phyloP scores from a whole-genome alignment of 64 coral and sea anemone genomes.

The Montipora efflorescens region DNA sequence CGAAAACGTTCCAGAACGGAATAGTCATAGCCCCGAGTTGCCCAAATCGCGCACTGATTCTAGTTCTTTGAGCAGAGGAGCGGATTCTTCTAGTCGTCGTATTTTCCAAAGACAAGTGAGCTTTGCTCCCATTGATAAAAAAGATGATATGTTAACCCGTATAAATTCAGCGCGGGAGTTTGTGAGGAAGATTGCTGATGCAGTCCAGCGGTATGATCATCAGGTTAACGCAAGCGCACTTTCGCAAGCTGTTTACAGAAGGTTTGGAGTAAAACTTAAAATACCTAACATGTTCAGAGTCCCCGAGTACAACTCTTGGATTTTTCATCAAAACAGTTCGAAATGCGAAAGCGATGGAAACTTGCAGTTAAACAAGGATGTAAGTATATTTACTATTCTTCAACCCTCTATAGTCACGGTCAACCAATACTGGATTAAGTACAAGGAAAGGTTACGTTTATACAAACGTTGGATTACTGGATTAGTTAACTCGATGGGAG shows the following conservation, averaged over 20 bases:
- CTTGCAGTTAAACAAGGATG: constrained; percentile 67
- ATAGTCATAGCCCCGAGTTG: not conserved
- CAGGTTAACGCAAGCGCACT: constrained; percentile 32
- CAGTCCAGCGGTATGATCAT: constrained; percentile 47
- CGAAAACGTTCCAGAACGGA: not conserved
- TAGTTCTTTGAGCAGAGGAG: not conserved
- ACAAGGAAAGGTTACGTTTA: no score
- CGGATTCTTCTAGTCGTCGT: not conserved
- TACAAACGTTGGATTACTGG: no score
- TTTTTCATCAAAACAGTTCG: constrained; percentile 88
- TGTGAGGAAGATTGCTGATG: constrained; percentile 56
- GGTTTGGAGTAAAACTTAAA: constrained; percentile 61
- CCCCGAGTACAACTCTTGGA: constrained; percentile 60
- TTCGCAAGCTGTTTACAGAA: constrained; percentile 42
- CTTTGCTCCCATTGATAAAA: constrained; percentile 24
- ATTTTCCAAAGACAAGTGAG: not conserved
- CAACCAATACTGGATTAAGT: no score
- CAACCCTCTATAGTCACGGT: no score
- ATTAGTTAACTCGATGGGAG: no score
- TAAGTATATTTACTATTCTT: constrained; percentile 23
- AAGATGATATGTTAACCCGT: constrained; percentile 52
- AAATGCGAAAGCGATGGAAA: constrained; percentile 90
- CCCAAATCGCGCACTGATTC: not conserved
- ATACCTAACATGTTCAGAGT: constrained; percentile 47
- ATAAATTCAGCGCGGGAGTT: constrained; percentile 70